phyloP scores from a whole-genome alignment of 2,888 invertebrate genomes.

The Panzeria rudis region DNA sequence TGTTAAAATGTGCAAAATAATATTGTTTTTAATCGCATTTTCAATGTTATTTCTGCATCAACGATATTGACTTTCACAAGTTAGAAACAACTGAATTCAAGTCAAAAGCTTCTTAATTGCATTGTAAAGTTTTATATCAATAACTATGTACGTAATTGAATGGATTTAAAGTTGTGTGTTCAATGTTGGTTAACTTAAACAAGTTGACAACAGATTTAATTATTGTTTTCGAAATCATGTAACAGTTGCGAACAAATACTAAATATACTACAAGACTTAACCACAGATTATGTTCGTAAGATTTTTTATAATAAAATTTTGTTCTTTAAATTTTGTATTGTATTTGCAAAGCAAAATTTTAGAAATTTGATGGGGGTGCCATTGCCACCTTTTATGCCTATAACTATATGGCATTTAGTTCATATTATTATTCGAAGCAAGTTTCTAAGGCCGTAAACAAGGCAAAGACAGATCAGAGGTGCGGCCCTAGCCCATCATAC shows the following conservation, averaged over 20 bases:
- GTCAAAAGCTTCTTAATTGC: conserved; percentile 24
- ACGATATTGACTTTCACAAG: conserved; percentile 30
- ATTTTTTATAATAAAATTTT: too few relatives aligned
- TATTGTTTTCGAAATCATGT: neutral
- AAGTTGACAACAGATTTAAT: conserved; percentile 9
- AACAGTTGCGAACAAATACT: neutral
- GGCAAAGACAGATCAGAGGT: too few relatives aligned
- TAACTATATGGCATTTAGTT: too few relatives aligned
- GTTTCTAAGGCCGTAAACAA: too few relatives aligned
- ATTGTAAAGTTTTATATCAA: conserved; percentile 13
- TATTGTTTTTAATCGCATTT: conserved; percentile 7
- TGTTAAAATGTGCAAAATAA: neutral
- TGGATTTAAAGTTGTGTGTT: conserved; percentile 11
- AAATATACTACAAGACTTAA: neutral
- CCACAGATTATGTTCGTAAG: too few relatives aligned
- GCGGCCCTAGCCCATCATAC: too few relatives aligned
- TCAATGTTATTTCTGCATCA: neutral
- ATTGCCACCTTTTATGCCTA: too few relatives aligned
- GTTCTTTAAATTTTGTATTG: too few relatives aligned
- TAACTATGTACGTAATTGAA: conserved; percentile 13
- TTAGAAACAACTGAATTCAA: neutral
- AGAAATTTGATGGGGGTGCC: too few relatives aligned
- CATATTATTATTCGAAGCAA: too few relatives aligned
- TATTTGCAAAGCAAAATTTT: too few relatives aligned
- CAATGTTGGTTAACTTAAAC: conserved; percentile 9